Percentiles rank a stretch among this genome's conserved stretches.
Evolutionary conservation across 1,140 invertebrate genomes (phyloP).

Genomic region (Eufriesea mexicana): DNA sequence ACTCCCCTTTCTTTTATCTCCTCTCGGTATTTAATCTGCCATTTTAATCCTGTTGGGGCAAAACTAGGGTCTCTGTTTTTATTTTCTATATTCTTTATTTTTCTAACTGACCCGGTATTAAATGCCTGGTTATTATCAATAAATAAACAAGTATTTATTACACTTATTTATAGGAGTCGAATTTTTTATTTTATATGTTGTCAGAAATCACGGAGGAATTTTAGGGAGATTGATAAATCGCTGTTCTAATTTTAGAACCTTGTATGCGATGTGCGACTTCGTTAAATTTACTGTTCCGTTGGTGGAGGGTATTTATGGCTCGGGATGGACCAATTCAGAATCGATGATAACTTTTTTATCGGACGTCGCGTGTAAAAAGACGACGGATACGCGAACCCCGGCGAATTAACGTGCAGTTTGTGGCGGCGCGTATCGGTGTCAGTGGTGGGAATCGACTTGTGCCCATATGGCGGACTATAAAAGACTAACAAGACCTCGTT

Average conservation of each 20-base stretch:
- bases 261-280: no score
- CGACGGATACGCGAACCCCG: not conserved
- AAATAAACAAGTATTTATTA: no score
- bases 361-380: not conserved
- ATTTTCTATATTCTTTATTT: no score
- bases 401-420: not conserved
- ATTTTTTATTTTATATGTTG: no score
- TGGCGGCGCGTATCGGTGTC: slow-evolving; percentile 17
- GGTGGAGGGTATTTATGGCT: not conserved
- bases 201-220: no score
- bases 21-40: no score
- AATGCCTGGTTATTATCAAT: no score
- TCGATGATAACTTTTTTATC: slow-evolving; percentile 6
- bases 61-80: no score
- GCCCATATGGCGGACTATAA: slow-evolving; percentile 53
- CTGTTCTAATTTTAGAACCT: not conserved
- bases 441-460: slow-evolving; percentile 60
- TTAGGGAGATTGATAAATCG: not conserved
- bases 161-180: no score
- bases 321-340: not conserved
- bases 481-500: slow-evolving; percentile 68
- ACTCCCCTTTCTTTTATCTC: no score
- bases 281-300: not conserved
- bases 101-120: no score
- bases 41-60: no score